These are phyloP conservation scores for Chelidonichthys spinosus DNA, from an alignment of 2,797 vertebrate genomes.

Conservation along the genomic window DNA sequence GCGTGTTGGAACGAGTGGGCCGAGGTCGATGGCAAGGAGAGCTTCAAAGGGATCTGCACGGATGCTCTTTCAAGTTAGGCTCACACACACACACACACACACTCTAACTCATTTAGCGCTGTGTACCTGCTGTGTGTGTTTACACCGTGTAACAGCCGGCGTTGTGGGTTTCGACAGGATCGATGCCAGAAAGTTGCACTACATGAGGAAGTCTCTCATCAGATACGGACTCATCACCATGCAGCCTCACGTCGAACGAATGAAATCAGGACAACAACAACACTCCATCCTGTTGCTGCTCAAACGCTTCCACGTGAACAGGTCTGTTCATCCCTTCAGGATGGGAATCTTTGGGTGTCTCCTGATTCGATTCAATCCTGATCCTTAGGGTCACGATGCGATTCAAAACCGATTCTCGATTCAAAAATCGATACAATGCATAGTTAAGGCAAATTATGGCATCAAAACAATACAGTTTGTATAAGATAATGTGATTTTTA, in stretches of 20 bases:
- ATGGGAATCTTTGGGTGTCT: too few species aligned
- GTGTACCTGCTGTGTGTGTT: neutral
- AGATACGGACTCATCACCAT: constrained; percentile 90
- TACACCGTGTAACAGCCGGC: neutral
- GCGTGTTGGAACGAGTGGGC: constrained; percentile 94
- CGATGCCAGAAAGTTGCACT: constrained; percentile 95
- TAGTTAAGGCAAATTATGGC: too few species aligned
- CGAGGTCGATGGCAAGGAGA: constrained; percentile 96
- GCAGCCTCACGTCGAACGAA: constrained; percentile 89
- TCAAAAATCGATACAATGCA: too few species aligned
- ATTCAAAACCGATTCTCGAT: too few species aligned
- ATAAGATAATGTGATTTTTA: too few species aligned
- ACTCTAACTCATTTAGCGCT: neutral
- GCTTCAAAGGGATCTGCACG: constrained; percentile 93
- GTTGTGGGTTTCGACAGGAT: constrained; percentile 80
- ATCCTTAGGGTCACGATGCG: too few species aligned
- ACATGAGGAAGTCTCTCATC: constrained; percentile 90
- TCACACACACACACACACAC: too few species aligned
- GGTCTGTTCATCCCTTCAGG: constrained; percentile 75
- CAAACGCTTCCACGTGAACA: constrained; percentile 92
- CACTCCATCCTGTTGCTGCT: constrained; percentile 94
- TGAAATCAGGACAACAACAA: constrained; percentile 88
- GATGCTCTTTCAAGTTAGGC: constrained; percentile 87
- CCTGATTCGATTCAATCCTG: too few species aligned
- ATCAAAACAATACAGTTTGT: too few species aligned